Base-by-base conservation (phyloP, 2,888 invertebrate species). In the Brachynemurus nebulosus region DNA sequence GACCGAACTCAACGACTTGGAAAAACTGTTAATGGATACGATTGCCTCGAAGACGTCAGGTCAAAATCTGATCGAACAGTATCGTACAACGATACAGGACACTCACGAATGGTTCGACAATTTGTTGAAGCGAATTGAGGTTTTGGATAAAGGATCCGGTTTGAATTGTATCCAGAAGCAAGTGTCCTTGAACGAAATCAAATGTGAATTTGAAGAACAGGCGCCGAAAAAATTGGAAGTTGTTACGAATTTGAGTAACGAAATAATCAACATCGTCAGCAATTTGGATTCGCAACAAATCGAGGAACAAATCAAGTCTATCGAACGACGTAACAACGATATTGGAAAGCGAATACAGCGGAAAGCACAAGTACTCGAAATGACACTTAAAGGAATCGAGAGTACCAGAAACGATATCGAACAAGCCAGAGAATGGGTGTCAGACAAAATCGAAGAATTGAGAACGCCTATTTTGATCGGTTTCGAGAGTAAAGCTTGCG, bases 281-380 rank as follows among this genome's bases (percentile, higher is more conserved):
- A 89, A 89, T 61, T 67, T 90, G 50, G 91, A 91, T 59, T 82
- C 85, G 0, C 89, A 91, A 59, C 90, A 91, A 67, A 80, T 91
- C 2, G 89, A 90, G 59, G 91, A 91, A 60, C 86, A 86, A 64
- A 72, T 75, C 60, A 88, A 86, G 60, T 81, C 85, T 0, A 72
- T 86, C 1, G 90, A 92, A 58, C 73, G 90, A 50, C 74, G 86
- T 48, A 83, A 86, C 57, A 82, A 80, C 49, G 91, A 92, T 56
- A 76, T 90, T 1, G 74, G 78, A 1, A 91, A 90, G 60, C 77
- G 89, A 43, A 73, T 90, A 40, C 84, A 86, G 59, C 76, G 91
- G 42, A 91, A 90, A 61, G 66, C 78, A 0, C 86, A 89, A 64
- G 76, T 90, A 51, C 64, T 91, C 40, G 86, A 89, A 55, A 83